A percentile compares a stretch with the other conserved stretches of the same genome.
phyloP scores from a whole-genome alignment of 1,140 invertebrate genomes.

The Stenopsyche tienmushanensis region DNA sequence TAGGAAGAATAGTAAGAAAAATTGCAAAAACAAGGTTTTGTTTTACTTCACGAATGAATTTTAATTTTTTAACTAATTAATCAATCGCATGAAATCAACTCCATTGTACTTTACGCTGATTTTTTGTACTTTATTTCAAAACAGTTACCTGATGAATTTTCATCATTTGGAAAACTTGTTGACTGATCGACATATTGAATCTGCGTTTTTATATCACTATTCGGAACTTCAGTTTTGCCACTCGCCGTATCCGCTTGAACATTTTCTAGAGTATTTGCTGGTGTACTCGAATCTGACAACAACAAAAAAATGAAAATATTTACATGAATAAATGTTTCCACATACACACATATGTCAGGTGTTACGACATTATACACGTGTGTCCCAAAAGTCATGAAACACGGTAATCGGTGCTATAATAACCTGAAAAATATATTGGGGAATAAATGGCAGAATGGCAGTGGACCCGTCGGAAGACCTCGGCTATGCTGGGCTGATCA shows the following conservation, averaged over 20 bases:
- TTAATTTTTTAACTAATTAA: not conserved
- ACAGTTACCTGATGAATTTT: not conserved
- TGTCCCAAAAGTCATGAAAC: no score
- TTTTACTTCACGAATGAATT: not conserved
- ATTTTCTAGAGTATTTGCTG: not conserved
- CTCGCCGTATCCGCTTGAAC: not conserved
- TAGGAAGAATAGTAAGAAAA: not conserved
- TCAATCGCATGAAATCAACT: not conserved
- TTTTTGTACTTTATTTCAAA: not conserved
- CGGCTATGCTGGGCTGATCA: no score
- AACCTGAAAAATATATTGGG: no score
- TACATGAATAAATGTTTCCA: constrained; percentile 1
- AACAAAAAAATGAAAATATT: not conserved
- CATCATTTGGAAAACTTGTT: not conserved
- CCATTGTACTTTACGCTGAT: not conserved
- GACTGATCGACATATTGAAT: not conserved
- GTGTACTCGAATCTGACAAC: not conserved
- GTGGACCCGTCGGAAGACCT: no score
- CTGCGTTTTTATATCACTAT: not conserved
- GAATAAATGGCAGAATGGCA: no score
- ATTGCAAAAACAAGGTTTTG: not conserved
- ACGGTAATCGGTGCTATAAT: no score
- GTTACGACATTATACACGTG: no score
- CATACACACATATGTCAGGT: no score
- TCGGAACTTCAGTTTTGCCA: not conserved